These are phyloP conservation scores for Montipora sp. DNA, from an alignment of 64 coral and sea anemone species.

Conservation along the genomic window DNA sequence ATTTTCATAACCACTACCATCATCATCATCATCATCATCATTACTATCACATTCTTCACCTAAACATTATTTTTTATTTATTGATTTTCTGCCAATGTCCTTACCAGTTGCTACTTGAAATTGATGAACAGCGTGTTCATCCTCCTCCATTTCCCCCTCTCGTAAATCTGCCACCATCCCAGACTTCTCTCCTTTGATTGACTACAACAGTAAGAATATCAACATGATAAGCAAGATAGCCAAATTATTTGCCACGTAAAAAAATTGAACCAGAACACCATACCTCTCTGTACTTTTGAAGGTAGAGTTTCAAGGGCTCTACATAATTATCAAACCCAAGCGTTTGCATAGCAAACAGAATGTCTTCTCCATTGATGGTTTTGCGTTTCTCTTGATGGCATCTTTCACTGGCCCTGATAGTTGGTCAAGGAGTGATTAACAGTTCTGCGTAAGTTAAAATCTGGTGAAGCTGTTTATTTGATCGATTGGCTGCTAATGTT, in stretches of 20 bases:
- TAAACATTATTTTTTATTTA: too few relatives aligned
- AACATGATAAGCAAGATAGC: background rate
- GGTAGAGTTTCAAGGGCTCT: constrained; percentile 95
- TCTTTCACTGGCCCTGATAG: constrained; percentile 95
- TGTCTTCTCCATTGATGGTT: constrained; percentile 99
- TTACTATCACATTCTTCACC: too few relatives aligned
- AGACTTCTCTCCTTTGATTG: constrained; percentile 95
- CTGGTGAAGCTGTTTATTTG: too few relatives aligned
- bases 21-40: too few relatives aligned
- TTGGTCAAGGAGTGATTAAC: constrained; percentile 42
- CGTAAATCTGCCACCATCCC: constrained; percentile 44
- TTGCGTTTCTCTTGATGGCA: constrained; percentile 99
- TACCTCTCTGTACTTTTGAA: constrained; percentile 99
- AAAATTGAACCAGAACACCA: background rate
- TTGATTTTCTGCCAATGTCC: background rate
- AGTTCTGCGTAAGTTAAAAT: too few relatives aligned
- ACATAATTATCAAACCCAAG: constrained; percentile 99
- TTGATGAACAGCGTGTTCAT: constrained; percentile 70
- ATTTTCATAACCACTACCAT: too few relatives aligned
- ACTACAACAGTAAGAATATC: constrained; percentile 8
- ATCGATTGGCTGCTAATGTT: too few relatives aligned
- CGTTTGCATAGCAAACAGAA: constrained; percentile 98
- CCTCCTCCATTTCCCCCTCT: constrained; percentile 86
- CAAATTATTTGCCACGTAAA: too few relatives aligned
- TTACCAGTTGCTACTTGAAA: constrained; percentile 65